Evolutionary conservation across 2,797 vertebrate species (phyloP).

Genomic region (Leptatherina wallacei): DNA sequence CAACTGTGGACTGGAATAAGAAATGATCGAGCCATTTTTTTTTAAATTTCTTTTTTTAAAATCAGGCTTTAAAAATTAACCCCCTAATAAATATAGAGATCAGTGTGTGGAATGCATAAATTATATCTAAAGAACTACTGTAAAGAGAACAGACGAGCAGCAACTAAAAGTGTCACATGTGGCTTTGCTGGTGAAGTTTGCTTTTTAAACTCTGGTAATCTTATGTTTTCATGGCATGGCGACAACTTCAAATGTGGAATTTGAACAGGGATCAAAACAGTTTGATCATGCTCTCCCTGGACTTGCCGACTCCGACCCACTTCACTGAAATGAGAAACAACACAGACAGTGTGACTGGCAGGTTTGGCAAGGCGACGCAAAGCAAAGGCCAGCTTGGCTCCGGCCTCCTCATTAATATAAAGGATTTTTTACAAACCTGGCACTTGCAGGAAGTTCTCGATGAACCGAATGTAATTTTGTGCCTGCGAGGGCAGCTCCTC

Average conservation of each 20-base stretch:
- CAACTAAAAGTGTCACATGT: constrained; percentile 34
- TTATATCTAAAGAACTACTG: constrained; percentile 38
- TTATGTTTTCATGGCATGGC: constrained; percentile 33
- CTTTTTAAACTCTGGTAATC: constrained; percentile 45
- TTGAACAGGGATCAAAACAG: constrained; percentile 75
- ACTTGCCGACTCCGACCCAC: constrained; percentile 89
- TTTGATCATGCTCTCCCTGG: constrained; percentile 87
- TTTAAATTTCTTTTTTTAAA: not conserved
- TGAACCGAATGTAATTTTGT: constrained; percentile 83
- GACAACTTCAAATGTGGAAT: constrained; percentile 1
- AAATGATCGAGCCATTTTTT: constrained; percentile 18
- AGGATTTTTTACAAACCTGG: constrained; percentile 78
- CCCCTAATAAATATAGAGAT: constrained; percentile 59
- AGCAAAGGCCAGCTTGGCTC: constrained; percentile 11
- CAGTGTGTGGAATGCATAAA: constrained; percentile 63
- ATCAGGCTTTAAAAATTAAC: constrained; percentile 47
- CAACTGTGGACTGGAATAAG: constrained; percentile 28
- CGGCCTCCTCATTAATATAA: constrained; percentile 11
- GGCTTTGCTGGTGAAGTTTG: constrained; percentile 75
- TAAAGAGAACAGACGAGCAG: constrained; percentile 51
- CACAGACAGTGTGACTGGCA: constrained; percentile 10
- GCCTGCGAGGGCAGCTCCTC: constrained; percentile 82
- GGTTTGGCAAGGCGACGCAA: constrained; percentile 22
- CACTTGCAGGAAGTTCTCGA: constrained; percentile 84
- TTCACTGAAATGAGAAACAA: constrained; percentile 80